Evolutionary conservation across 2,113 vertebrate species (phyloP).

Genomic region (Onychostoma macrolepis): DNA sequence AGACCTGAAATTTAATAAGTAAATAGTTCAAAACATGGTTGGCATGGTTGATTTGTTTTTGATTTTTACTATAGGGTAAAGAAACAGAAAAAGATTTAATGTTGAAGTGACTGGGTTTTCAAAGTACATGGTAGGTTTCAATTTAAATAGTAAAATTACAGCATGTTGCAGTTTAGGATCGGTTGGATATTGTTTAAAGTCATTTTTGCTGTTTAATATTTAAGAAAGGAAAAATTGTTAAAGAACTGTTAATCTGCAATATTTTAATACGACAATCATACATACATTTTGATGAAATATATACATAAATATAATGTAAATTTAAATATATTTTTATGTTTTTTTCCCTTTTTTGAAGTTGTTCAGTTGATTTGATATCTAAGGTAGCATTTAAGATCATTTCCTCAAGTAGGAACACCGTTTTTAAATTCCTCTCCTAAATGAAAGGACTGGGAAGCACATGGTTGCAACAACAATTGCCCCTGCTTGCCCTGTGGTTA

Average conservation of each 20-base stretch:
- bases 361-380: constrained; percentile 43
- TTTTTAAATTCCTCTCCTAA: constrained; percentile 43
- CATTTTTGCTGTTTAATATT: not conserved
- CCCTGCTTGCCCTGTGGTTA: constrained; percentile 49
- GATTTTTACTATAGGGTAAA: not conserved
- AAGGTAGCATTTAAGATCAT: constrained; percentile 41
- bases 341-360: not conserved
- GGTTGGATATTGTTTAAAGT: not conserved
- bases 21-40: not conserved
- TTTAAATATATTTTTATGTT: not conserved
- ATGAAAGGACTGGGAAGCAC: constrained; percentile 43
- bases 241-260: not conserved
- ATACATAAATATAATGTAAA: not conserved
- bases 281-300: not conserved
- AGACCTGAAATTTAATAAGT: no score
- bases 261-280: not conserved
- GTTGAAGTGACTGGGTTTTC: not conserved
- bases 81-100: not conserved
- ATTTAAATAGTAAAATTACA: not conserved
- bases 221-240: not conserved
- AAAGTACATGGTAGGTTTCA: not conserved
- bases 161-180: not conserved
- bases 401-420: constrained; percentile 11
- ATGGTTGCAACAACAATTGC: constrained; percentile 46
- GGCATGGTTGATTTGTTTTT: not conserved